A percentile compares a stretch with the other conserved stretches of the same genome.
phyloP scores from a whole-genome alignment of 2,113 vertebrate species.

The Poeciliopsis retropinna region DNA sequence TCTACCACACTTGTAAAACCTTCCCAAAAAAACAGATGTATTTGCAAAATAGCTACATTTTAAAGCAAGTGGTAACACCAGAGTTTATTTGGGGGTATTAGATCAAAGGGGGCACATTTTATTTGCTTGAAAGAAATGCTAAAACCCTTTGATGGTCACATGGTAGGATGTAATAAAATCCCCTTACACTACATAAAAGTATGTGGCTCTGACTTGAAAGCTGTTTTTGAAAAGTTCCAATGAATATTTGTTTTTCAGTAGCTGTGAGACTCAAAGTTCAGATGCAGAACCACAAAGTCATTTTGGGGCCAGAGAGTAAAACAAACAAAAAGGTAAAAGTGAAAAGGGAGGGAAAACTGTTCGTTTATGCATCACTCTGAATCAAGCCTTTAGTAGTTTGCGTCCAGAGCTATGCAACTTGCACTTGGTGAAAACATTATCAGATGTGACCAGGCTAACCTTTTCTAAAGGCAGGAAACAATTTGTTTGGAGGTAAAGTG shows the following conservation, averaged over 20 bases:
- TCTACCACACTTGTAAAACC: neutral
- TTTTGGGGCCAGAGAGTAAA: neutral
- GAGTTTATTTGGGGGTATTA: neutral
- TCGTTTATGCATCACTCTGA: neutral
- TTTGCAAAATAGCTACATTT: neutral
- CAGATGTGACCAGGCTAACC: constrained; percentile 35
- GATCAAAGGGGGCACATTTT: neutral
- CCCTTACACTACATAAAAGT: neutral
- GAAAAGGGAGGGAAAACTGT: neutral
- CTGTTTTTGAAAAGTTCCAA: neutral
- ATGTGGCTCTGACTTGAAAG: neutral
- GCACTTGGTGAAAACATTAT: constrained; percentile 23
- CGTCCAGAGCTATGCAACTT: neutral
- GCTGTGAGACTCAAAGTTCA: neutral
- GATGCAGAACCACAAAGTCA: neutral
- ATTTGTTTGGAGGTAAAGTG: constrained; percentile 16
- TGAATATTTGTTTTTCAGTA: too few species aligned
- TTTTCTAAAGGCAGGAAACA: constrained; percentile 25
- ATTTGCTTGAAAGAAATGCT: neutral
- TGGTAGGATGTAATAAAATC: too few species aligned
- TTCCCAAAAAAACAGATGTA: neutral
- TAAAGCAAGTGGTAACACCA: neutral
- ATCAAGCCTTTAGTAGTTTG: neutral
- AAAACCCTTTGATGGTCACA: neutral
- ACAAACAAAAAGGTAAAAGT: neutral